Evolutionary conservation across 2,797 vertebrate genomes (phyloP), one percentile per base, ranked within the genome.

Genomic region (Momotus momota): DNA sequence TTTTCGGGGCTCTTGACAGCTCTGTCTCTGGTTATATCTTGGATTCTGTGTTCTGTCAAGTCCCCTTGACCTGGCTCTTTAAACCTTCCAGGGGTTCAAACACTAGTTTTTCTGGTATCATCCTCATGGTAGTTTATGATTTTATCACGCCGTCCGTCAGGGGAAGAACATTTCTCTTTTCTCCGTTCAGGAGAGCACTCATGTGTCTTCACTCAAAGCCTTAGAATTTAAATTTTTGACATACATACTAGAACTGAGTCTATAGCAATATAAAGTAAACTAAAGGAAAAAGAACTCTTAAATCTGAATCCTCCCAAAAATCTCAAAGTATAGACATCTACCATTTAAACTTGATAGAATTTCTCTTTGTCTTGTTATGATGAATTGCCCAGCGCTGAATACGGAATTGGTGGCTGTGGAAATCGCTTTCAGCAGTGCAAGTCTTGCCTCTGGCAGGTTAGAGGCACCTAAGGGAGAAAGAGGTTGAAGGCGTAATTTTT

Each of bases 1-100:
- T 67, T 67, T 88, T 93, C 82, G 95, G 83, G 94, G 86, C 48
- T 75, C 67, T 95, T 94, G 85, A 94, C 87, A 96, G 93, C 86
- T 87, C 52, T 74, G 84, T 88, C 45, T 85, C 62, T 94, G 72
- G 64, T 94, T 93, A 6, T 84, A 60, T 66, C 82, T 95, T 90
- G 81, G 45, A 81, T 94, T 74, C 71, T 90, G 58, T 90, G 71
- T 96, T 95, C 85, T 86, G 67, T 87, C 66, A 90, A 79, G 85
- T 94, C 62, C 80, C 62, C 60, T 91, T 93, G 88, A 93, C 89
- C 82, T 90, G 82, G 38, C 70, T 94, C 31, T 96, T 94, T 93
- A 94, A 91, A 84, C 49, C 9, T 95, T 73, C 38, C 49, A 20
- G 74, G 81, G 51, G 33, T 94, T 96, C 80, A 81, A 90, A 88